Evolutionary conservation across 1,140 invertebrate genomes (phyloP).

Genomic region (Drosophila grimshawi): DNA sequence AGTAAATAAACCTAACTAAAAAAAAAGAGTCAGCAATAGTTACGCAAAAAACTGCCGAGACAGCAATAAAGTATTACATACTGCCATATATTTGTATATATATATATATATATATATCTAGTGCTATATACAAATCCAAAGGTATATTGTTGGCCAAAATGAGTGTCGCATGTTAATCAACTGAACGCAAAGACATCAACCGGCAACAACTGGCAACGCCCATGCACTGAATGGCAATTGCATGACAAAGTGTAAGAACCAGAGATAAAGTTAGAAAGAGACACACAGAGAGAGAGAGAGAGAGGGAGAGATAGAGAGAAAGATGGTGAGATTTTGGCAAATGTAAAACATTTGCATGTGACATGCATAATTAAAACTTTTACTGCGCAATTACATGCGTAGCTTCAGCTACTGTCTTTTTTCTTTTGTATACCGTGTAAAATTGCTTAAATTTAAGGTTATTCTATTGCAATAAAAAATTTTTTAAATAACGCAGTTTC

Average conservation of each 20-base stretch:
- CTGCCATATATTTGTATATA: background rate
- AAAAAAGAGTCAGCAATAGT: constrained; percentile 14
- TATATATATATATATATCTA: background rate
- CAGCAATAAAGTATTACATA: background rate
- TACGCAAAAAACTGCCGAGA: constrained; percentile 15
- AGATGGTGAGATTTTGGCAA: constrained; percentile 47
- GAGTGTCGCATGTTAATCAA: constrained; percentile 62
- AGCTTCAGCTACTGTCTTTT: constrained; percentile 52
- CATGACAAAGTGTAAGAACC: background rate
- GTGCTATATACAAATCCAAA: constrained; percentile 26
- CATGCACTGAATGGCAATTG: constrained; percentile 16
- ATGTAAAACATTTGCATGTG: constrained; percentile 73
- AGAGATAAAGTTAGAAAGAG: background rate
- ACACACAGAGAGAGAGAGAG: background rate
- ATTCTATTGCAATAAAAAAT: background rate
- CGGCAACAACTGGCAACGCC: constrained; percentile 31
- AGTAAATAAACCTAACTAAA: constrained; percentile 3
- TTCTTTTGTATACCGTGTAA: constrained; percentile 9
- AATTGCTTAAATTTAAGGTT: background rate
- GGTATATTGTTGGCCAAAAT: constrained; percentile 63
- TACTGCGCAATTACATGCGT: constrained; percentile 63
- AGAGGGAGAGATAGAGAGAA: background rate
- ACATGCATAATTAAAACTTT: constrained; percentile 70
- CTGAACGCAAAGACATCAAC: background rate
- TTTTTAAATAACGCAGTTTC: no score